Evolutionary conservation across 2,797 vertebrate species (phyloP).

Genomic region (Lacerta agilis): DNA sequence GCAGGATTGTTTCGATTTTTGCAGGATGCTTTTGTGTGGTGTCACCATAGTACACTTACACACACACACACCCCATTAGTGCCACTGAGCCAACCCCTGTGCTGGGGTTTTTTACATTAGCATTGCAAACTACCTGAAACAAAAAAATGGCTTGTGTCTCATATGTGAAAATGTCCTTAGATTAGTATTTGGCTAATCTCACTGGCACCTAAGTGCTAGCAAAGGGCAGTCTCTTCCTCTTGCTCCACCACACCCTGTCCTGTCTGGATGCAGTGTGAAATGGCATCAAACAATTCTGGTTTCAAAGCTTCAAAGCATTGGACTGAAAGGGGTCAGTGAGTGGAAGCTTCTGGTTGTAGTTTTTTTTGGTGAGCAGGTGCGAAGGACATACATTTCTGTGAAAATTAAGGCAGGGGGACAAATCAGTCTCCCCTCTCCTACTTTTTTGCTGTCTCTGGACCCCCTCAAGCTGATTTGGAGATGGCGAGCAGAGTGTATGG

Average conservation of each 20-base stretch:
- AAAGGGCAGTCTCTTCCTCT: rapidly evolving
- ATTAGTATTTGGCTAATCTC: rapidly evolving
- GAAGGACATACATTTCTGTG: not conserved
- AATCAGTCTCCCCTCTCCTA: no score
- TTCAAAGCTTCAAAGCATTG: not conserved
- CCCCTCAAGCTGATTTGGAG: no score
- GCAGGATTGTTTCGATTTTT: not conserved
- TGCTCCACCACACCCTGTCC: not conserved
- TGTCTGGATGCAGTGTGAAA: not conserved
- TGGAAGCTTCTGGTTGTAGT: not conserved
- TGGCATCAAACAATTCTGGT: not conserved
- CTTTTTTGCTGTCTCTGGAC: no score
- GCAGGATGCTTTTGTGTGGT: not conserved
- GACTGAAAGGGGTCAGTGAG: not conserved
- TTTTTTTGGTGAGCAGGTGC: not conserved
- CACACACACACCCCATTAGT: not conserved
- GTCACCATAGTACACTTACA: not conserved
- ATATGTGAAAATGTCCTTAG: not conserved
- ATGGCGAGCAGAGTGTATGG: no score
- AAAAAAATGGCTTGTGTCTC: not conserved
- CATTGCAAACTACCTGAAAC: not conserved
- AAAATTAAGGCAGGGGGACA: not conserved
- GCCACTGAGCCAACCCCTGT: not conserved
- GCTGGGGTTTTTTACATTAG: not conserved
- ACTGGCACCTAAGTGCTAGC: not conserved